Conservation (phyloP, 2,797 vertebrate genomes). For the Sebastolobus alascanus region DNA sequence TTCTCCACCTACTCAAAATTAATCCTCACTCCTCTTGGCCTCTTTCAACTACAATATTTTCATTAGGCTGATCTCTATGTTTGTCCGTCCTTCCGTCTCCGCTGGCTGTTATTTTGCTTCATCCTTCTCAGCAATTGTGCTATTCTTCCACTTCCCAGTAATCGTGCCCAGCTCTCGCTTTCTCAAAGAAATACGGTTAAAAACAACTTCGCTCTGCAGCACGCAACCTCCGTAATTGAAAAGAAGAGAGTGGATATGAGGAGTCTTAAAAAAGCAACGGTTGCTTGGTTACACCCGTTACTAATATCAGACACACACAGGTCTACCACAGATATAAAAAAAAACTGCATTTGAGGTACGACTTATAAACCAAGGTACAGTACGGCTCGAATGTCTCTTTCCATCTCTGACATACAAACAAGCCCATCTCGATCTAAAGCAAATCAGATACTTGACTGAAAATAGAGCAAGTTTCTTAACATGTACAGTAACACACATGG, state of each 20-base stretch:
- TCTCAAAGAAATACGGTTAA: not conserved
- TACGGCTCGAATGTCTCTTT: not conserved
- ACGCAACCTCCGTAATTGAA: conserved; percentile 51
- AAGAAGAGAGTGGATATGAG: conserved; percentile 40
- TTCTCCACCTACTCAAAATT: conserved; percentile 16
- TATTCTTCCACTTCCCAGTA: conserved; percentile 15
- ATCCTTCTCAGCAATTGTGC: not conserved
- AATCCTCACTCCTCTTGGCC: conserved; percentile 16
- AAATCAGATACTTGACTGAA: conserved; percentile 7
- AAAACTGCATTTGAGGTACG: not conserved
- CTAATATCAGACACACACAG: conserved; percentile 50
- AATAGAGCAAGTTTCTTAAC: conserved; percentile 1
- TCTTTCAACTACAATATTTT: conserved; percentile 38
- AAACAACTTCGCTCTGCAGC: conserved; percentile 24
- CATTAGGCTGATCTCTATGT: conserved; percentile 8
- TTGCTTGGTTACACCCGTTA: conserved; percentile 78
- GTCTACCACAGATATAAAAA: conserved; percentile 31
- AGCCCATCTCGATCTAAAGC: not conserved
- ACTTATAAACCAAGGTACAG: conserved; percentile 11
- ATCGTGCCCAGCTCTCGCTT: not conserved
- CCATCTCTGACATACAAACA: not conserved
- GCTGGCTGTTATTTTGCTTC: conserved; percentile 27
- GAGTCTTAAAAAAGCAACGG: conserved; percentile 68
- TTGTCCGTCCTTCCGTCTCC: not conserved
- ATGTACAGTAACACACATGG: not conserved